phyloP scores from a whole-genome alignment of 2,888 invertebrate species.

The Lasioglossum figueresi region DNA sequence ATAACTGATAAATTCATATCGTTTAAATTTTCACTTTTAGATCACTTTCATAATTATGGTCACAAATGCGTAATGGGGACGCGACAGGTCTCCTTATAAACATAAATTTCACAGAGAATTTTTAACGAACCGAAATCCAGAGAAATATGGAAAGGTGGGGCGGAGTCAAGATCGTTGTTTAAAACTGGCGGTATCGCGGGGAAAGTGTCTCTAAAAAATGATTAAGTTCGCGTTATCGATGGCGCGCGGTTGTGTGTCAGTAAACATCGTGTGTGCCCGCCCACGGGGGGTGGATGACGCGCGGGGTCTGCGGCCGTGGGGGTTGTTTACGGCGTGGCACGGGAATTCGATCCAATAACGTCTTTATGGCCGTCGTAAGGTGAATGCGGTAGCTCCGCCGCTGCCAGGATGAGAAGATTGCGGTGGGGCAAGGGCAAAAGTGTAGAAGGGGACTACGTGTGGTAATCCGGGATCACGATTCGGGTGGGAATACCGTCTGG shows the following conservation, averaged over 20 bases:
- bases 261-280: not conserved
- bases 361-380: conserved; percentile 69
- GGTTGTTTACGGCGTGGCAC: conserved; percentile 64
- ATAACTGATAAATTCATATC: no score
- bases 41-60: no score
- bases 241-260: conserved; percentile 12
- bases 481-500: conserved; percentile 59
- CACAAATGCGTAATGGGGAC: no score
- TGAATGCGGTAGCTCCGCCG: conserved; percentile 44
- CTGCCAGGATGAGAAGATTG: conserved; percentile 47
- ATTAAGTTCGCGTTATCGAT: conserved; percentile 7
- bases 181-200: not conserved
- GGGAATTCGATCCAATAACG: conserved; percentile 72
- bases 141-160: not conserved
- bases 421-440: conserved; percentile 30
- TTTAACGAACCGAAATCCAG: not conserved
- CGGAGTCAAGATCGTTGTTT: not conserved
- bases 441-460: conserved; percentile 28
- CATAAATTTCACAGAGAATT: not conserved
- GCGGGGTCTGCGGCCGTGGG: conserved; percentile 9
- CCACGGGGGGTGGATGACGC: not conserved
- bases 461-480: conserved; percentile 69
- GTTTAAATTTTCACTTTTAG: no score
- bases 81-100: not conserved
- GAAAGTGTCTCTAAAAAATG: not conserved